phyloP scores from a whole-genome alignment of 2,797 vertebrate genomes.

The Protonibea diacanthus region DNA sequence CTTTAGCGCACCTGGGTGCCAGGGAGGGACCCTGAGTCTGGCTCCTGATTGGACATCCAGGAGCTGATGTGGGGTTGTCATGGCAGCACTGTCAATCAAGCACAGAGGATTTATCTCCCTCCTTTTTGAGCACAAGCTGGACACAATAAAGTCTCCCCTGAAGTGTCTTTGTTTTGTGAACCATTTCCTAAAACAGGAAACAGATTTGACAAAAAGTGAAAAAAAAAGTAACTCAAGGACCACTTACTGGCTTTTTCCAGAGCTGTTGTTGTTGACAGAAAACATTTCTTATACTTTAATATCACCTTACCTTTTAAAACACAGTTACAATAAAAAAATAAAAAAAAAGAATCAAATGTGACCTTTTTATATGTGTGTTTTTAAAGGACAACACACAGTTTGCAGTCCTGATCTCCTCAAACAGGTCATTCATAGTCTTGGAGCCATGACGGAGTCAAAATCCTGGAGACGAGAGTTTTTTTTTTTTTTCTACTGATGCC shows the following conservation, averaged over 20 bases:
- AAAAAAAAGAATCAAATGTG: too few relatives aligned
- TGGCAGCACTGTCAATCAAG: slow-evolving; percentile 94
- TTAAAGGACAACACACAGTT: too few relatives aligned
- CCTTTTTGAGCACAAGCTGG: slow-evolving; percentile 3
- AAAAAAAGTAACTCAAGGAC: not conserved
- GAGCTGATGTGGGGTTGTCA: slow-evolving; percentile 92
- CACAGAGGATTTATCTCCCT: slow-evolving; percentile 80
- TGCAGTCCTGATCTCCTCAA: too few relatives aligned
- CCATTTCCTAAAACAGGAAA: slow-evolving; percentile 1
- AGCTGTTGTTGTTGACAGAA: too few relatives aligned
- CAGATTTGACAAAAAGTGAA: not conserved
- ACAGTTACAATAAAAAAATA: too few relatives aligned
- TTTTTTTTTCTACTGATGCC: too few relatives aligned
- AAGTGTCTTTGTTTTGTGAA: not conserved
- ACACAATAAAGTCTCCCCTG: slow-evolving; percentile 3
- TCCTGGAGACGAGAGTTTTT: too few relatives aligned
- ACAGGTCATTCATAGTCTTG: too few relatives aligned
- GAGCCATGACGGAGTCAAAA: too few relatives aligned
- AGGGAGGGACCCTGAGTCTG: slow-evolving; percentile 66
- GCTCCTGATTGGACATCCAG: slow-evolving; percentile 92
- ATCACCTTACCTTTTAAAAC: too few relatives aligned
- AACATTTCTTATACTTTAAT: too few relatives aligned
- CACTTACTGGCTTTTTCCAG: not conserved
- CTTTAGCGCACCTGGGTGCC: slow-evolving; percentile 79
- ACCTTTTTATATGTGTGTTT: too few relatives aligned